Percentiles rank a stretch among this genome's conserved stretches.
phyloP scores from a whole-genome alignment of 2,888 invertebrate species.

The Drosophila demipolita region DNA sequence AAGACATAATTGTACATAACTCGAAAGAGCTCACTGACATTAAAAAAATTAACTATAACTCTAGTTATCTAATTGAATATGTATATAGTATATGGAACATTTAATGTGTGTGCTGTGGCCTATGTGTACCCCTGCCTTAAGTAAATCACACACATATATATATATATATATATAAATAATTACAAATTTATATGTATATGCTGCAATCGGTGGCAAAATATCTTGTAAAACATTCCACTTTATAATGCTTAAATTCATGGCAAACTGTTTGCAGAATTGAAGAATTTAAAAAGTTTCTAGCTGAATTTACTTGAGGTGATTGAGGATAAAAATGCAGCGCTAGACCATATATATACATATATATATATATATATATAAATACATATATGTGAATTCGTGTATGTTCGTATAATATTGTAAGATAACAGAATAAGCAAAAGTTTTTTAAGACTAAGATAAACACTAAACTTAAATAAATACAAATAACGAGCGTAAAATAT shows the following conservation, averaged over 20 bases:
- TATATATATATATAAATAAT: background rate
- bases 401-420: conserved; percentile 57
- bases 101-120: conserved; percentile 31
- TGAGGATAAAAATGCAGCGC: conserved; percentile 22
- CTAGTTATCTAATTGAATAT: conserved; percentile 66
- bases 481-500: conserved; percentile 58
- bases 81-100: conserved; percentile 48
- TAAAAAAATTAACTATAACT: conserved; percentile 48
- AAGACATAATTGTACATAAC: conserved; percentile 63
- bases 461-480: conserved; percentile 57
- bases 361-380: conserved; percentile 23
- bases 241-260: conserved; percentile 1
- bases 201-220: conserved; percentile 9
- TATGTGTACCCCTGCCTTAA: conserved; percentile 10
- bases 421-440: conserved; percentile 52
- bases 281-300: background rate
- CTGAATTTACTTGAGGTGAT: conserved; percentile 20
- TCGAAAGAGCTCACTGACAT: conserved; percentile 65
- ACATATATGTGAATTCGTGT: conserved; percentile 41
- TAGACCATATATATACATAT: conserved; percentile 24
- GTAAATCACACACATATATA: conserved; percentile 6
- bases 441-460: conserved; percentile 57
- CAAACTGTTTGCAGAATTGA: conserved; percentile 10
- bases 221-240: conserved; percentile 47
- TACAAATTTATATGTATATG: conserved; percentile 4